These are phyloP conservation scores for Eremobia ochroleuca DNA, from an alignment of 2,888 invertebrate genomes.

Conservation along the genomic window DNA sequence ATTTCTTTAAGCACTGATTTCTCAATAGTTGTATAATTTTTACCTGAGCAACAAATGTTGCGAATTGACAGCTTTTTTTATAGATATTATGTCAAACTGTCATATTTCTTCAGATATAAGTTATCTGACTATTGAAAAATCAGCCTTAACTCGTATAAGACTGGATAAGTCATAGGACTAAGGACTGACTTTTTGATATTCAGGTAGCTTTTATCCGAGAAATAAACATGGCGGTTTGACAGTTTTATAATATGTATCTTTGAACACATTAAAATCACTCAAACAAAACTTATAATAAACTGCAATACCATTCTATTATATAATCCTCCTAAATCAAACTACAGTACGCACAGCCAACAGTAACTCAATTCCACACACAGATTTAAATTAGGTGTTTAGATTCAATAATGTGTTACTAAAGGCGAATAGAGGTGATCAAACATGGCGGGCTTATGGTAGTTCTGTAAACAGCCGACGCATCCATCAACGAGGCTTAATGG, in stretches of 20 bases:
- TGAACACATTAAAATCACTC: neutral
- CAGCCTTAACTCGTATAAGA: neutral
- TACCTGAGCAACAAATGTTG: too few species aligned
- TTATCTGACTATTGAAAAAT: too few species aligned
- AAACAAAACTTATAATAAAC: neutral
- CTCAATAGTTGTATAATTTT: too few species aligned
- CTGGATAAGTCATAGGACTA: neutral
- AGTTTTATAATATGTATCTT: neutral
- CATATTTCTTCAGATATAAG: too few species aligned
- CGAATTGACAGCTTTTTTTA: too few species aligned
- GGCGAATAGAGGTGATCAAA: constrained; percentile 63
- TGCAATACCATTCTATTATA: neutral
- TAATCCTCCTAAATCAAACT: constrained; percentile 28
- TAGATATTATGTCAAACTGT: too few species aligned
- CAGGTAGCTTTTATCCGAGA: neutral
- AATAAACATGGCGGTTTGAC: neutral
- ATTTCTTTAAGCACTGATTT: neutral
- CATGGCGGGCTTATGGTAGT: constrained; percentile 73
- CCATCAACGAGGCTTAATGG: constrained; percentile 89
- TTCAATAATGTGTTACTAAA: constrained; percentile 61
- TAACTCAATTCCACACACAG: constrained; percentile 33
- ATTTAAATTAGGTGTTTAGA: constrained; percentile 57
- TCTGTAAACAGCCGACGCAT: constrained; percentile 85
- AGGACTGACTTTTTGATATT: too few species aligned
- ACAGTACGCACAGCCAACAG: neutral